A percentile compares a stretch with the other conserved stretches of the same genome.
Conservation (phyloP, 2,113 vertebrate species). For the Uria lomvia region DNA sequence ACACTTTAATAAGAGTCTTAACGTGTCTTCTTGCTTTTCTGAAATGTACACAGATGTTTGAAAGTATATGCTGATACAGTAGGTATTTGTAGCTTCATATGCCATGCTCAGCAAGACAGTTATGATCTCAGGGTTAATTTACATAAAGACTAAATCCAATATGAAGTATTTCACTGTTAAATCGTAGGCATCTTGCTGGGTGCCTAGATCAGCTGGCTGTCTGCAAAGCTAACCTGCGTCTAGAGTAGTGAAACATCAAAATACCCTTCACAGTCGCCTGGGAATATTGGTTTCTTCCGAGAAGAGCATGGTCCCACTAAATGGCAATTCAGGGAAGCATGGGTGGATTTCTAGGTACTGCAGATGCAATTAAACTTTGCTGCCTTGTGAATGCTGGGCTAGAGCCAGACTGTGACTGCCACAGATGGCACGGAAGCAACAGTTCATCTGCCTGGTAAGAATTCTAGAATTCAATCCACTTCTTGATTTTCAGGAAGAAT, state of each 20-base stretch:
- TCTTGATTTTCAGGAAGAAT: background rate
- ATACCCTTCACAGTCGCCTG: background rate
- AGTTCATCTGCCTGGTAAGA: background rate
- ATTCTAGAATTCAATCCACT: background rate
- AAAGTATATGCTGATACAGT: background rate
- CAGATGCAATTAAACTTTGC: background rate
- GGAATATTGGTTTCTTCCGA: too few relatives aligned
- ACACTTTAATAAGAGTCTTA: background rate
- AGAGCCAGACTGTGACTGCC: background rate
- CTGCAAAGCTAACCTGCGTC: background rate
- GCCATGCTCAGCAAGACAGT: background rate
- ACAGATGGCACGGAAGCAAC: rapidly evolving
- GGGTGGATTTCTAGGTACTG: background rate
- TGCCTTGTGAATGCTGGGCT: too few relatives aligned
- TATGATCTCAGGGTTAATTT: background rate
- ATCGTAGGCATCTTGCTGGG: background rate
- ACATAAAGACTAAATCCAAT: background rate
- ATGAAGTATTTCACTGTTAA: background rate
- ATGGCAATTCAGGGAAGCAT: background rate
- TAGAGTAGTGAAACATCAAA: background rate
- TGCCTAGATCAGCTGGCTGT: background rate
- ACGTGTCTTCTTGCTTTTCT: background rate
- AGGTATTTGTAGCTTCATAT: background rate
- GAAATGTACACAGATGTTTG: background rate
- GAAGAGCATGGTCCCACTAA: background rate